Percentiles rank a stretch among this genome's conserved stretches.
These are phyloP conservation scores for Caerostris darwini DNA, from an alignment of 1,140 invertebrate genomes.

Conservation along the genomic window DNA sequence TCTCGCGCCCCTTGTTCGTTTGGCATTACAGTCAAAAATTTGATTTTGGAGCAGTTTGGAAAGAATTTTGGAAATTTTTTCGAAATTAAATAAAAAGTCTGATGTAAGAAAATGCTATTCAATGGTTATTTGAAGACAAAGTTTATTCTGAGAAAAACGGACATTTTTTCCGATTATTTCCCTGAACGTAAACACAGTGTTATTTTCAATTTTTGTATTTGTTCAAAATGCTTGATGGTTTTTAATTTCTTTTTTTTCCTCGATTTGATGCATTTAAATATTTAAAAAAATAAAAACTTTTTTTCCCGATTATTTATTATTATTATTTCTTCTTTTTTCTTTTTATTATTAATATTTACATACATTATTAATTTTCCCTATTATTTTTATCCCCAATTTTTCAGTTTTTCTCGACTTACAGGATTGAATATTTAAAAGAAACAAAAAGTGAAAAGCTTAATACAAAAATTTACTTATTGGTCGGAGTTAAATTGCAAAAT, in stretches of 20 bases:
- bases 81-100: neutral
- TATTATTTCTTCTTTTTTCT: neutral
- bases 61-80: neutral
- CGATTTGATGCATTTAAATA: neutral
- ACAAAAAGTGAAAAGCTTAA: no score
- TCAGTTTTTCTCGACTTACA: no score
- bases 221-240: neutral
- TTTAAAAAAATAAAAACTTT: neutral
- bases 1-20: neutral
- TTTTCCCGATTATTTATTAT: neutral
- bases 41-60: neutral
- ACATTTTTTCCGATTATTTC: no score
- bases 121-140: neutral
- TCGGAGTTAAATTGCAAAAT: no score
- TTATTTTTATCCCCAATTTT: no score
- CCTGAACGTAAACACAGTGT: no score
- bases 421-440: no score
- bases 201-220: neutral
- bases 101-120: neutral
- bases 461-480: no score
- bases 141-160: neutral
- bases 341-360: neutral
- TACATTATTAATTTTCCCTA: neutral
- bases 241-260: neutral
- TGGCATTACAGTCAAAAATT: neutral